Evolutionary conservation across 2,888 invertebrate genomes (phyloP).

Genomic region (Eristalis pertinax): DNA sequence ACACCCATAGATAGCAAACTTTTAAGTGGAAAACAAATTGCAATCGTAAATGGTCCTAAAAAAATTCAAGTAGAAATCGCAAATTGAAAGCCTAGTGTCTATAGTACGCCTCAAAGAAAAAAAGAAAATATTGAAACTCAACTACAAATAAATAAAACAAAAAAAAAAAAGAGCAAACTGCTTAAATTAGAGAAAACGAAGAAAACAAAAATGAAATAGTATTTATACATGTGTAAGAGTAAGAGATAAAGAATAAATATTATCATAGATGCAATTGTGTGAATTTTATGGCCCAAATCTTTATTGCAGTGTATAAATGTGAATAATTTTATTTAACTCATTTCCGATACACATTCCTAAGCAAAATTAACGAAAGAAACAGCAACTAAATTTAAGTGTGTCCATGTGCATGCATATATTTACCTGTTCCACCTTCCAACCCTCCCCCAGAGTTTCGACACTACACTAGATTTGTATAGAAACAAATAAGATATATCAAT

Average conservation of each 20-base stretch:
- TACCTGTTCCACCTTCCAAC: background rate
- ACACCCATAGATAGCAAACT: constrained; percentile 53
- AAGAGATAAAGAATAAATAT: no score
- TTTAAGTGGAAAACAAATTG: constrained; percentile 44
- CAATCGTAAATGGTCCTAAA: constrained; percentile 55
- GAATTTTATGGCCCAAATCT: constrained; percentile 31
- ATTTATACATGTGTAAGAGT: constrained; percentile 8
- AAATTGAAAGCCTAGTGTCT: constrained; percentile 34
- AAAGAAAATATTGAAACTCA: constrained; percentile 16
- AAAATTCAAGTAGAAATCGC: constrained; percentile 43
- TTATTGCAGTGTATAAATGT: constrained; percentile 55
- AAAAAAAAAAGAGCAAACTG: constrained; percentile 9
- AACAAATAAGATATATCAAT: constrained; percentile 27
- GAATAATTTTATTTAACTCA: constrained; percentile 18
- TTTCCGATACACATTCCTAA: background rate
- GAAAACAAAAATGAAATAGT: constrained; percentile 3
- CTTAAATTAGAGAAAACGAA: constrained; percentile 23
- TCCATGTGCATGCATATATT: constrained; percentile 5
- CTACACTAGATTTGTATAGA: constrained; percentile 30
- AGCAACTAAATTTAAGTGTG: constrained; percentile 17
- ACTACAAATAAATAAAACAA: constrained; percentile 31
- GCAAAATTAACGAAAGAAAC: background rate
- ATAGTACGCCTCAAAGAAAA: constrained; percentile 35
- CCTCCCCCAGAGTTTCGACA: background rate
- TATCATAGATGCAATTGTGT: constrained; percentile 27